Conservation (phyloP, 2,797 vertebrate species). For the Gymnodraco acuticeps region DNA sequence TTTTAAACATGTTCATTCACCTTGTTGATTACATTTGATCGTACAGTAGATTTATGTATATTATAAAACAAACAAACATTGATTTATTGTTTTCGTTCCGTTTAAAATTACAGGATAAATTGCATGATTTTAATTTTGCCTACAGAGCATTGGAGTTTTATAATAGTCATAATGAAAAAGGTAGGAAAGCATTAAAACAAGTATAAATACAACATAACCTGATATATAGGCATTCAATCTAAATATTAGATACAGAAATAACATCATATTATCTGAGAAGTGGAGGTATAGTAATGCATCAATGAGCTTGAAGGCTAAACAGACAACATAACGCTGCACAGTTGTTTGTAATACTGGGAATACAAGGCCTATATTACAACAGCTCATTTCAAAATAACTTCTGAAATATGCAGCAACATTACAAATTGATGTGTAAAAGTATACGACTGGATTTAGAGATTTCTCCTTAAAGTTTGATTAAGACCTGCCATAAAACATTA, state of each 20-base stretch:
- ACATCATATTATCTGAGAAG: conserved; percentile 10
- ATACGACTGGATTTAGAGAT: conserved; percentile 4
- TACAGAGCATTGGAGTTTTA: neutral
- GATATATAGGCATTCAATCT: conserved; percentile 13
- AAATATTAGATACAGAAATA: conserved; percentile 2
- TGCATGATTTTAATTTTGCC: neutral
- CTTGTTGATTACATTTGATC: neutral
- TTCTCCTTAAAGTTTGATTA: conserved; percentile 41
- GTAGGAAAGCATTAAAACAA: neutral
- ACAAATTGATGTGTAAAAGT: neutral
- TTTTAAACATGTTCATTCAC: neutral
- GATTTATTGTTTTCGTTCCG: too few relatives aligned
- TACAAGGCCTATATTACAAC: conserved; percentile 1
- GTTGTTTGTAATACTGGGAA: neutral
- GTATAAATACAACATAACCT: neutral
- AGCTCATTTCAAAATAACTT: conserved; percentile 18
- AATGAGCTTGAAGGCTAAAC: conserved; percentile 9
- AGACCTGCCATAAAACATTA: conserved; percentile 21
- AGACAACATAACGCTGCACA: neutral
- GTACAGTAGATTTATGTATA: neutral
- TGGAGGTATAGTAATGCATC: conserved; percentile 4
- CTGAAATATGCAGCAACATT: conserved; percentile 6
- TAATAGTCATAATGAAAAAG: neutral
- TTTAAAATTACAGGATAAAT: neutral
- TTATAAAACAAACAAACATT: too few relatives aligned